Conservation (phyloP, 92 coral and sea anemone species). For the Paramuricea clavata region DNA sequence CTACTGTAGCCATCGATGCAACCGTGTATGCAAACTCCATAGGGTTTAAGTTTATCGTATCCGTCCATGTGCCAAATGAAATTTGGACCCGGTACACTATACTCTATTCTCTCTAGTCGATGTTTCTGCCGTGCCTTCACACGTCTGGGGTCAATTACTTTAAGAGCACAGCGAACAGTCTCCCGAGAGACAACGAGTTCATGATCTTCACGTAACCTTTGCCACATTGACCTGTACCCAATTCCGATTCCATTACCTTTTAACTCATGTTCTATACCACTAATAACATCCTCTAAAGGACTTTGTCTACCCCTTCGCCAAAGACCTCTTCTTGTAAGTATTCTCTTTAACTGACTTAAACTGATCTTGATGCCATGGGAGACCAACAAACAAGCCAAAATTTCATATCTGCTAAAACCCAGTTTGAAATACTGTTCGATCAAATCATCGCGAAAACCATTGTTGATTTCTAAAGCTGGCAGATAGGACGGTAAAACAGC, state of each 20-base stretch:
- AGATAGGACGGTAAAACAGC: too few species aligned
- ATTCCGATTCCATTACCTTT: slow-evolving; percentile 31
- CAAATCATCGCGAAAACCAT: neutral
- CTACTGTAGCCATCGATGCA: slow-evolving; percentile 54
- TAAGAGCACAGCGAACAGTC: slow-evolving; percentile 33
- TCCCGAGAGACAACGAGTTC: slow-evolving; percentile 14
- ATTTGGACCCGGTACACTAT: slow-evolving; percentile 46
- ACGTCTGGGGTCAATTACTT: slow-evolving; percentile 52
- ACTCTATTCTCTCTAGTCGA: slow-evolving; percentile 47
- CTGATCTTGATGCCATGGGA: slow-evolving; percentile 35
- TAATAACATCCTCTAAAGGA: slow-evolving; percentile 12
- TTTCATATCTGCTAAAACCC: slow-evolving; percentile 46
- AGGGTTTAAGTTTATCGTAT: slow-evolving; percentile 48
- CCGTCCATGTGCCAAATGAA: slow-evolving; percentile 65
- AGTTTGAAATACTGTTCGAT: slow-evolving; percentile 43
- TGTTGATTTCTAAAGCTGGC: neutral
- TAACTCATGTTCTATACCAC: slow-evolving; percentile 30
- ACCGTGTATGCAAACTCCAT: slow-evolving; percentile 46
- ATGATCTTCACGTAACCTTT: slow-evolving; percentile 30
- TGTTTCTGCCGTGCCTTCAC: slow-evolving; percentile 49
- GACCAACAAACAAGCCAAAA: slow-evolving; percentile 37
- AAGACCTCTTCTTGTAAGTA: slow-evolving; percentile 29
- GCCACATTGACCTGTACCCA: slow-evolving; percentile 59
- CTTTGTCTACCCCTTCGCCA: slow-evolving; percentile 37
- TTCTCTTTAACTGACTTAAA: slow-evolving; percentile 43